These are phyloP conservation scores for Conchocele bisecta DNA, from an alignment of 2,888 invertebrate genomes.

Conservation along the genomic window DNA sequence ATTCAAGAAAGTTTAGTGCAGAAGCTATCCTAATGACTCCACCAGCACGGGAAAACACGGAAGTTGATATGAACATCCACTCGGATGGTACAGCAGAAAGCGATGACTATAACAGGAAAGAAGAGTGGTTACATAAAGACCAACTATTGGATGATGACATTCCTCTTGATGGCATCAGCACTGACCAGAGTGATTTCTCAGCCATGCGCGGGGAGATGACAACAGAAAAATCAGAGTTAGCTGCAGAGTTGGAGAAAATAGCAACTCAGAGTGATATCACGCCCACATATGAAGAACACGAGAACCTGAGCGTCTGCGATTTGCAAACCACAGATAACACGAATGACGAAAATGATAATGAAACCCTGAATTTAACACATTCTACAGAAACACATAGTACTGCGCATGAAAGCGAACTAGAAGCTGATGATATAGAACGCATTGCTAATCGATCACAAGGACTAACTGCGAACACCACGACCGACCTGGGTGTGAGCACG, in stretches of 20 bases:
- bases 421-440: constrained; percentile 6
- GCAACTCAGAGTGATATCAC: neutral
- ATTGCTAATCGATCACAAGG: neutral
- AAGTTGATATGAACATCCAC: neutral
- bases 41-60: constrained; percentile 38
- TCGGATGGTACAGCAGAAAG: neutral
- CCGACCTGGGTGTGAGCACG: constrained; percentile 37
- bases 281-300: no score
- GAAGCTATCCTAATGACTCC: constrained; percentile 37
- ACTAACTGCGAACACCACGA: constrained; percentile 24
- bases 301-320: neutral
- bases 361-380: no score
- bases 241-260: constrained; percentile 5
- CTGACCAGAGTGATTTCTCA: neutral
- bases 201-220: neutral
- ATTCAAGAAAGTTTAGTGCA: no score
- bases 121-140: neutral
- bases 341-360: neutral
- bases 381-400: no score
- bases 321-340: neutral
- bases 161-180: constrained; percentile 7
- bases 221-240: neutral
- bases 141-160: neutral
- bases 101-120: neutral
- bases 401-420: no score